Evolutionary conservation across 1,140 invertebrate genomes (phyloP).

Genomic region (Diploscapter pachys): DNA sequence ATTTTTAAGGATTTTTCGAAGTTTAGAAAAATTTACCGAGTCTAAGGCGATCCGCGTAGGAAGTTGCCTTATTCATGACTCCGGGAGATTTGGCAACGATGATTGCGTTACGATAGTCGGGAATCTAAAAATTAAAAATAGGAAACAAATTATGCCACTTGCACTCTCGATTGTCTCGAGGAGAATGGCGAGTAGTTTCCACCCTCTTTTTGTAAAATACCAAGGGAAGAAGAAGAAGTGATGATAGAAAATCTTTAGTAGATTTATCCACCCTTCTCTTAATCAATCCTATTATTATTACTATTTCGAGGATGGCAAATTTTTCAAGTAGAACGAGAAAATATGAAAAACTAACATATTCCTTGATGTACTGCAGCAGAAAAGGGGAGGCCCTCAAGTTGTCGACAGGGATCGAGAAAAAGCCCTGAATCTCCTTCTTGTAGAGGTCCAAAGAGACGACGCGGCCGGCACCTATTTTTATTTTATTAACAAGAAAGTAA

Average conservation of each 20-base stretch:
- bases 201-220: too few species aligned
- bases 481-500: too few species aligned
- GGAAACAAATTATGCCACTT: too few species aligned
- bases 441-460: slow-evolving; percentile 90
- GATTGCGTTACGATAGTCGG: slow-evolving; percentile 96
- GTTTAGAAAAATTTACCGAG: slow-evolving; percentile 43
- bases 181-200: too few species aligned
- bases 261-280: too few species aligned
- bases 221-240: too few species aligned
- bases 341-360: slow-evolving; percentile 37
- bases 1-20: too few species aligned
- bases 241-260: too few species aligned
- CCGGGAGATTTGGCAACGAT: slow-evolving; percentile 96
- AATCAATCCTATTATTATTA: too few species aligned
- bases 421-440: slow-evolving; percentile 98
- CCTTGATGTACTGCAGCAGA: slow-evolving; percentile 86
- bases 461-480: slow-evolving; percentile 23
- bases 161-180: too few species aligned
- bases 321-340: neutral
- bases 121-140: slow-evolving; percentile 68
- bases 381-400: slow-evolving; percentile 96
- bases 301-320: too few species aligned
- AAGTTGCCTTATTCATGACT: slow-evolving; percentile 94
- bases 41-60: slow-evolving; percentile 89
- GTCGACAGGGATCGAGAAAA: slow-evolving; percentile 97